Conservation (phyloP, 2,113 vertebrate species). For the Phyllostomus hastatus region DNA sequence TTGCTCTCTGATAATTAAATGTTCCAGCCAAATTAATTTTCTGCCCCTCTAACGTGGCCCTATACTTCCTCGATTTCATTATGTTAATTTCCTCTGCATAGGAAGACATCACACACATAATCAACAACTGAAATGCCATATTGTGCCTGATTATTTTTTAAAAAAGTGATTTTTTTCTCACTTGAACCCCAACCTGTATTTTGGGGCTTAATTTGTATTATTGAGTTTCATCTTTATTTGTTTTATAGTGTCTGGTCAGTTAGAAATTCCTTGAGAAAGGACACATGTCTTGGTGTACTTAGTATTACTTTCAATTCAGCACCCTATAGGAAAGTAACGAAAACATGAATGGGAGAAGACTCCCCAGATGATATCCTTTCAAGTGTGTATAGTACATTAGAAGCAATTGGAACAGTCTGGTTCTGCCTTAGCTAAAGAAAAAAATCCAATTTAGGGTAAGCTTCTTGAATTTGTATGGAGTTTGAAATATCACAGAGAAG, state of each 20-base stretch:
- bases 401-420: neutral
- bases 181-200: neutral
- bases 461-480: neutral
- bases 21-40: neutral
- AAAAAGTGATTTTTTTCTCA: neutral
- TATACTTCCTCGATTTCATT: neutral
- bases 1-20: neutral
- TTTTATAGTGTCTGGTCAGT: neutral
- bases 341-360: neutral
- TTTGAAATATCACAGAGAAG: neutral
- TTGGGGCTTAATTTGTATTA: neutral
- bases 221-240: neutral
- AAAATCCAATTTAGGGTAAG: neutral
- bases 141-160: neutral
- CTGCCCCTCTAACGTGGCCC: neutral
- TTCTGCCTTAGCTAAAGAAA: neutral
- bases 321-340: neutral
- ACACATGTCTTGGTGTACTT: neutral
- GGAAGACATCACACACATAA: neutral
- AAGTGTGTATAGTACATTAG: neutral
- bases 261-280: neutral
- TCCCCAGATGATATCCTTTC: neutral
- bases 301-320: neutral
- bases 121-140: neutral
- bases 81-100: neutral